Evolutionary conservation across 2,797 vertebrate genomes (phyloP), one percentile per base, ranked within the genome.

Genomic region (Halcyon chelicuti): DNA sequence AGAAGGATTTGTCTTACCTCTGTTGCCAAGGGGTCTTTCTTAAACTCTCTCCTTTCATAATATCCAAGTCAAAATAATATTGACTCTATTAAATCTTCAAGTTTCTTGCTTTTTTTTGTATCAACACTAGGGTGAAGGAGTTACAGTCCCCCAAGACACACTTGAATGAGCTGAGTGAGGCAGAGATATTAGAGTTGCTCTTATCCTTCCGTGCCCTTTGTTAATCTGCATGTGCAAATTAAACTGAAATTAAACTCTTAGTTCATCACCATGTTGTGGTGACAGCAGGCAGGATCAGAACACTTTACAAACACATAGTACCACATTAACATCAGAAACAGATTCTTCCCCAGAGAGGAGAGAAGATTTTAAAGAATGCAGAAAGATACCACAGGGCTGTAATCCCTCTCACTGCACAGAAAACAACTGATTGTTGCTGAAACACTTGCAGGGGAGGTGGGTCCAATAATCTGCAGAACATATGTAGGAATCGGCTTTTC

Each of bases 251-350:
- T 65, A 80, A 94, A 70, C 72, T 93, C 80, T 65, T 92, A 76
- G 90, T 94, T 92, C 87, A 85, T 93, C 86, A 92, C 67, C 23
- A 12, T 54, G 51, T 88, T 71, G 72, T 92, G 93, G 84, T 77
- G 54, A 89, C 93, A 95, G 90, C 68, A 94, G 80, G 70, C 82
- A 80, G 93, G 81, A 95, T 85, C 91, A 51, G 91, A 90, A 90
- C 42, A 52, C 83, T 96, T 94, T 71, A 81, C n/a, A 75, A 87
- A 86, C 73, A 73, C 39, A 3, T 65, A 88, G 31, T 87, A 95
- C 78, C 58, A 86, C 85, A 94, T 97, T 91, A 96, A 83, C 89
- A 86, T 96, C 77, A 93, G 90, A 97, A 96, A 87, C 74, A 72
- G 77, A 96, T 94, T 86, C 91, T 92, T 86, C 83, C 85, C 70